These are phyloP conservation scores for Potorous gilbertii DNA, from an alignment of 2,797 vertebrate species.

Conservation along the genomic window DNA sequence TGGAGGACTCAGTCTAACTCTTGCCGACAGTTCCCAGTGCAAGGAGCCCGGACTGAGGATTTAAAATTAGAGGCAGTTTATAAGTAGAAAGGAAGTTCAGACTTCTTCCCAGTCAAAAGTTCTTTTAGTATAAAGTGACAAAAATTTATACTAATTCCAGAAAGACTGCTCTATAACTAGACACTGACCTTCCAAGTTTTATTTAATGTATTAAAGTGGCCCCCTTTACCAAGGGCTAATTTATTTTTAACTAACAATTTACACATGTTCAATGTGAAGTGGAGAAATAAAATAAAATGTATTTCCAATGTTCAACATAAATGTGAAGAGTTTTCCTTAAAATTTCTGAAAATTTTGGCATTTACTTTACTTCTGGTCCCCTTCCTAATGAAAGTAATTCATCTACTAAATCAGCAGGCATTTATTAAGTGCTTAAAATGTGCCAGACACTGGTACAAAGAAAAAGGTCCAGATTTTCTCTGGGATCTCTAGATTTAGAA, in stretches of 20 bases:
- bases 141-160: constrained; percentile 26
- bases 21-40: background rate
- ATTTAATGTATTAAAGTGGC: background rate
- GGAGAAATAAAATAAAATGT: constrained; percentile 25
- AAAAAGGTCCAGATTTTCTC: background rate
- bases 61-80: constrained; percentile 42
- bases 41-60: background rate
- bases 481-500: constrained; percentile 34
- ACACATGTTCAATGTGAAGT: constrained; percentile 35
- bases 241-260: constrained; percentile 49
- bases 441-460: background rate
- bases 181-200: background rate
- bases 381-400: constrained; percentile 29
- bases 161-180: background rate
- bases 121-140: background rate
- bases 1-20: background rate
- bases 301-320: constrained; percentile 49
- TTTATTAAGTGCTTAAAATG: background rate
- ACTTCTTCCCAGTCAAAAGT: constrained; percentile 12
- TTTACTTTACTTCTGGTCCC: background rate
- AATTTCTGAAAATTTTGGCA: background rate
- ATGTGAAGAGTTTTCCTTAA: constrained; percentile 18
- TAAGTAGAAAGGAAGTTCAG: constrained; percentile 42
- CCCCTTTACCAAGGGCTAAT: constrained; percentile 25
- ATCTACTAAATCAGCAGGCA: background rate